Evolutionary conservation across 2,888 invertebrate genomes (phyloP).

Genomic region (Vandiemenella viatica): DNA sequence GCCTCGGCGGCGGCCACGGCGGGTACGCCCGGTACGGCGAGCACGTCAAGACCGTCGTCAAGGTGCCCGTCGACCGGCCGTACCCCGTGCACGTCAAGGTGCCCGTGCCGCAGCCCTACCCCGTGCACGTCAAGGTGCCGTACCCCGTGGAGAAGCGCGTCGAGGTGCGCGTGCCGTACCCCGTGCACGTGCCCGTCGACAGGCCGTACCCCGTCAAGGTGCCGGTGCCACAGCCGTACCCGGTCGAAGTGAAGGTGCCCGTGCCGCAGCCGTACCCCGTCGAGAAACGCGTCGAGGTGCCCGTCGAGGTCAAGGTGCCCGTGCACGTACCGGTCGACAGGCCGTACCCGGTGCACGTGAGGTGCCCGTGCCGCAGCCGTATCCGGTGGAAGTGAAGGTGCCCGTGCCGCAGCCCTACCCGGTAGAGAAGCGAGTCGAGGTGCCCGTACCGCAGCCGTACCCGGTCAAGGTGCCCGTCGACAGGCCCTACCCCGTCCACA

Average conservation of each 20-base stretch:
- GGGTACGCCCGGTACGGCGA: background rate
- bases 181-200: slow-evolving; percentile 42
- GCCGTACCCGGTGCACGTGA: slow-evolving; percentile 28
- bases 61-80: background rate
- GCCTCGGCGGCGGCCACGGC: background rate
- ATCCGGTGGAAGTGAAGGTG: slow-evolving; percentile 25
- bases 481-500: slow-evolving; percentile 47
- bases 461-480: slow-evolving; percentile 18
- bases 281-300: slow-evolving; percentile 45
- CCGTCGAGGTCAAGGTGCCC: slow-evolving; percentile 28
- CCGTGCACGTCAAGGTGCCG: background rate
- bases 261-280: slow-evolving; percentile 43
- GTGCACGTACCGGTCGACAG: slow-evolving; percentile 43
- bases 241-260: slow-evolving; percentile 31
- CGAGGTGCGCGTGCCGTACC: background rate
- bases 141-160: background rate
- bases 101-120: background rate
- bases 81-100: background rate
- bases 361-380: slow-evolving; percentile 5
- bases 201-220: slow-evolving; percentile 36
- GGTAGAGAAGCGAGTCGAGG: slow-evolving; percentile 28
- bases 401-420: slow-evolving; percentile 25
- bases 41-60: background rate
- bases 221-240: slow-evolving; percentile 43
- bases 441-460: slow-evolving; percentile 6